These are phyloP conservation scores for Cebidichthys violaceus DNA, from an alignment of 2,113 vertebrate species.

Conservation along the genomic window DNA sequence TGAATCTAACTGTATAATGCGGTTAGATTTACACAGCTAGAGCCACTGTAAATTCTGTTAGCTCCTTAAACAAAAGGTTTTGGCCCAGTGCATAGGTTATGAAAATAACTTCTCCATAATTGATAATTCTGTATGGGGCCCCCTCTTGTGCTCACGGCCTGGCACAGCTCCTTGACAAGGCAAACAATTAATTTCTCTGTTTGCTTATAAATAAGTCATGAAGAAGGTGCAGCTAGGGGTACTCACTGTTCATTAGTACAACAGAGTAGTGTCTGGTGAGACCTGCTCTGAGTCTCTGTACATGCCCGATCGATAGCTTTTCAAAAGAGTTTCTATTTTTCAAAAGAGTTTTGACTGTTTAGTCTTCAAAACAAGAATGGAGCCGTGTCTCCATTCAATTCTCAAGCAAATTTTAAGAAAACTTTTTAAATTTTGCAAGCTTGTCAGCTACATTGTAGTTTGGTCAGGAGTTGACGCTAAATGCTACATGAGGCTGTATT, in stretches of 20 bases:
- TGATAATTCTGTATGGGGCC: not conserved
- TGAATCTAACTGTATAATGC: not conserved
- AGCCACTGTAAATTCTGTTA: not conserved
- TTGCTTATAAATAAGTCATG: conserved; percentile 42
- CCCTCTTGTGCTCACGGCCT: not conserved
- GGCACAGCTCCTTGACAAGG: conserved; percentile 14
- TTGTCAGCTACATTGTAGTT: too few relatives aligned
- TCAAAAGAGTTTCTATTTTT: not conserved
- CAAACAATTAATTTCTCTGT: conserved; percentile 33
- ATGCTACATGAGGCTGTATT: too few relatives aligned
- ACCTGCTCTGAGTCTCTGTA: conserved; percentile 1
- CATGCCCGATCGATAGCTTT: not conserved
- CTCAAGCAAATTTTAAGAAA: too few relatives aligned
- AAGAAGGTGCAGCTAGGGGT: not conserved
- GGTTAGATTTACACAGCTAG: not conserved
- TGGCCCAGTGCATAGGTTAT: conserved; percentile 4
- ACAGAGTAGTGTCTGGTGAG: not conserved
- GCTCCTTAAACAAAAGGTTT: conserved; percentile 5
- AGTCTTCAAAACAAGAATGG: not conserved
- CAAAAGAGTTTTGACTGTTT: not conserved
- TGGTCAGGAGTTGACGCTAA: too few relatives aligned
- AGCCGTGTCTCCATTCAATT: too few relatives aligned
- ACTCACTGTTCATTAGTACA: conserved; percentile 20
- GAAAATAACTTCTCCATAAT: conserved; percentile 21
- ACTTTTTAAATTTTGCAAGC: too few relatives aligned